Conservation (phyloP, 2,797 vertebrate species). For the Danio tinwini region DNA sequence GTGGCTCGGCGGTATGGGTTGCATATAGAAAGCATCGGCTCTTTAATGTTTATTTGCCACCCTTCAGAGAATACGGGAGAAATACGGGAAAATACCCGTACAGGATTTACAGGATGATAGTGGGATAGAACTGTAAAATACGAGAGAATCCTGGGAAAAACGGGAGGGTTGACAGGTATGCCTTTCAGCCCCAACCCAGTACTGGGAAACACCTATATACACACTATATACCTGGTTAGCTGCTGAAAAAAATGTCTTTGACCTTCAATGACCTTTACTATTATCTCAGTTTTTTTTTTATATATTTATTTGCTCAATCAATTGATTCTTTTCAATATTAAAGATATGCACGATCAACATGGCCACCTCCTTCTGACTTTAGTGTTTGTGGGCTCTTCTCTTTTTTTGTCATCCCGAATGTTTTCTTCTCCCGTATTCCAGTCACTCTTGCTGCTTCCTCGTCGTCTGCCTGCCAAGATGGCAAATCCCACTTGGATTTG, state of each 20-base stretch:
- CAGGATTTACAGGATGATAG: no score
- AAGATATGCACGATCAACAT: neutral
- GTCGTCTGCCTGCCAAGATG: slow-evolving; percentile 75
- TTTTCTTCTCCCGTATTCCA: slow-evolving; percentile 53
- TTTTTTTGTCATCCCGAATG: slow-evolving; percentile 78
- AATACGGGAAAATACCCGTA: no score
- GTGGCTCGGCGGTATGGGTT: no score
- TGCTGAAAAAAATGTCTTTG: neutral
- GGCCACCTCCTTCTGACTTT: slow-evolving; percentile 73
- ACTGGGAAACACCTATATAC: no score
- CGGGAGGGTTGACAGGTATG: no score
- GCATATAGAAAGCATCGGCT: no score
- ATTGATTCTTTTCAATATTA: neutral
- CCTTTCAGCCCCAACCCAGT: no score
- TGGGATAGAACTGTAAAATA: no score
- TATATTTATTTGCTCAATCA: no score
- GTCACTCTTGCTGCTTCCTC: slow-evolving; percentile 57
- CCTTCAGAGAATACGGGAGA: no score
- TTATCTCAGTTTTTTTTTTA: neutral
- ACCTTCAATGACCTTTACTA: neutral
- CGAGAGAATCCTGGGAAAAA: no score
- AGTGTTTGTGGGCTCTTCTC: slow-evolving; percentile 72
- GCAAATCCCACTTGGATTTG: slow-evolving; percentile 83
- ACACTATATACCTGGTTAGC: neutral
- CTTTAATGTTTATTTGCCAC: no score